Percentiles rank a stretch among this genome's conserved stretches.
Evolutionary conservation across 2,797 vertebrate genomes (phyloP).

Genomic region (Taeniopygia guttata): DNA sequence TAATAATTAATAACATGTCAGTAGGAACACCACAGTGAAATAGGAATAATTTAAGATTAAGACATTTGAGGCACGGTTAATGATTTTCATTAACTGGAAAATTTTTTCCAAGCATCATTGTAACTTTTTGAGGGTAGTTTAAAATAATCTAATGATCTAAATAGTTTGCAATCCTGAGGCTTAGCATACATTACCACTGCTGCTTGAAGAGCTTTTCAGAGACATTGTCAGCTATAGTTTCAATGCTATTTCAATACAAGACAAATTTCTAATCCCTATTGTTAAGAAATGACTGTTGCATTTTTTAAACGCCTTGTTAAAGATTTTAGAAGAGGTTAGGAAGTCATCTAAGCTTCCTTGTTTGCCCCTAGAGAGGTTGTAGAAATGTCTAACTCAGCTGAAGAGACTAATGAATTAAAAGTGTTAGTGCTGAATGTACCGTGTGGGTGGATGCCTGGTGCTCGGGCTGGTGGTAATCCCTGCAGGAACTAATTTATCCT

Average conservation of each 20-base stretch:
- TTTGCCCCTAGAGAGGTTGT: background rate
- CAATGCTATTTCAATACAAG: background rate
- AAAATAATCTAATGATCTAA: constrained; percentile 14
- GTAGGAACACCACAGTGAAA: background rate
- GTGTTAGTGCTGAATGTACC: background rate
- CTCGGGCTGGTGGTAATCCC: constrained; percentile 16
- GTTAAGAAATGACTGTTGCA: background rate
- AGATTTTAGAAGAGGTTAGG: constrained; percentile 32
- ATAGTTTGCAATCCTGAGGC: background rate
- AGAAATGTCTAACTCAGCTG: constrained; percentile 38
- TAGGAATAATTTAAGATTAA: background rate
- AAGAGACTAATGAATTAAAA: constrained; percentile 50
- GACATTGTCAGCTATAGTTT: background rate
- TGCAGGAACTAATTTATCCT: constrained; percentile 39
- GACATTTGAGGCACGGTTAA: background rate
- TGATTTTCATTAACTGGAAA: background rate
- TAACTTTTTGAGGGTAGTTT: background rate
- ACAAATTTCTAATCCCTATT: background rate
- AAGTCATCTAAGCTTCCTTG: constrained; percentile 2
- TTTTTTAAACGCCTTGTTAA: constrained; percentile 15
- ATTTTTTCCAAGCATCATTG: background rate
- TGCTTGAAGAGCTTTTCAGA: constrained; percentile 18
- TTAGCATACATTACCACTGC: background rate
- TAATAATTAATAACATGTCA: background rate
- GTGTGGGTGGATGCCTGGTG: background rate